A percentile compares a stretch with the other conserved stretches of the same genome.
phyloP scores from a whole-genome alignment of 2,888 invertebrate species.

The Ochropleura leucogaster region DNA sequence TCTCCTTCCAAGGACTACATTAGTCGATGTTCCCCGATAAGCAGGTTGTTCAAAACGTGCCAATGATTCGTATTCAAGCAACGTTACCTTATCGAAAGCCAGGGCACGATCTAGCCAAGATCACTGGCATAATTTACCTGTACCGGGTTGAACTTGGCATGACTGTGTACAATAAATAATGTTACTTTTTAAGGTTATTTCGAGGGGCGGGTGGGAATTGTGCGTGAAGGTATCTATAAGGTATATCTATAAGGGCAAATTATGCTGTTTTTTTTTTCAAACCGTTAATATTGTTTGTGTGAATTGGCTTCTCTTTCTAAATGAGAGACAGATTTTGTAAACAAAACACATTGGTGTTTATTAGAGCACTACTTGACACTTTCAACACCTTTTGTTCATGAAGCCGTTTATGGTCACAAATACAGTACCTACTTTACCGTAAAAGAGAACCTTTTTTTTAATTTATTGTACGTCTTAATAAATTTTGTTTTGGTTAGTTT shows the following conservation, averaged over 20 bases:
- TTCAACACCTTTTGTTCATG: background rate
- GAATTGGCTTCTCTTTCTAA: no score
- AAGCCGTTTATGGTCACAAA: background rate
- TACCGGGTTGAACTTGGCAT: background rate
- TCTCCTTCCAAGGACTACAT: background rate
- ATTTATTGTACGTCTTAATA: no score
- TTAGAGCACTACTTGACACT: background rate
- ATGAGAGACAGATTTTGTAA: no score
- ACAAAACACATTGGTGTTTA: background rate
- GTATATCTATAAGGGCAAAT: no score
- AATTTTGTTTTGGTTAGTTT: no score
- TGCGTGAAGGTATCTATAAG: background rate
- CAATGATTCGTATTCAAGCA: constrained; percentile 40
- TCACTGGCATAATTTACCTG: constrained; percentile 30
- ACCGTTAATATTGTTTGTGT: no score
- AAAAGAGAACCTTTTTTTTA: no score
- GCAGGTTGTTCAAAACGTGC: background rate
- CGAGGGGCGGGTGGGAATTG: background rate
- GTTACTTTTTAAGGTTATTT: constrained; percentile 1
- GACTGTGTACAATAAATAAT: constrained; percentile 1
- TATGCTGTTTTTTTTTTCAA: no score
- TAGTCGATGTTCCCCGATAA: constrained; percentile 22
- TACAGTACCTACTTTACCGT: no score
- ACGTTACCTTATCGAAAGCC: constrained; percentile 31
- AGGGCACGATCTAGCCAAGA: background rate